A percentile compares a stretch with the other conserved stretches of the same genome.
These are phyloP conservation scores for Muntiacus muntjak DNA, from an alignment of 2,113 vertebrate genomes.

Conservation along the genomic window DNA sequence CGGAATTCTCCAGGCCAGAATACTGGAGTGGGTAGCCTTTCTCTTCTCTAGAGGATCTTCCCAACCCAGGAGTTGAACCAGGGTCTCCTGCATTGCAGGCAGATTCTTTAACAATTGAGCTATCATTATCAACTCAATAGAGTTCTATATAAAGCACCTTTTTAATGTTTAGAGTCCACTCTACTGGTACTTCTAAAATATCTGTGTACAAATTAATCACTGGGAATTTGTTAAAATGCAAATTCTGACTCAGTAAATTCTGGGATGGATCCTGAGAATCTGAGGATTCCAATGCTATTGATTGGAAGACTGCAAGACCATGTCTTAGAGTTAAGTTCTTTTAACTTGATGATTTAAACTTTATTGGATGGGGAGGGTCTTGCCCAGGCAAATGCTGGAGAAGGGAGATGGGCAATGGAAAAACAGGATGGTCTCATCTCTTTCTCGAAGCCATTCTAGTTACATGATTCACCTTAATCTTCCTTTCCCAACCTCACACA, in stretches of 20 bases:
- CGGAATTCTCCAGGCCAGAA: not conserved
- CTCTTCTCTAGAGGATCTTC: not conserved
- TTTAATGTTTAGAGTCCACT: not conserved
- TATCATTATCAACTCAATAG: not conserved
- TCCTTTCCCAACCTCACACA: not conserved
- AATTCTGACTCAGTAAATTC: not conserved
- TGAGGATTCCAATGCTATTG: not conserved
- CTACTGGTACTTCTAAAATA: not conserved
- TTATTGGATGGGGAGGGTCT: not conserved
- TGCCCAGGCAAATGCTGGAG: not conserved
- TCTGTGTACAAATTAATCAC: not conserved
- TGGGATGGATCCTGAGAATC: not conserved
- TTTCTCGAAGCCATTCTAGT: constrained; percentile 4
- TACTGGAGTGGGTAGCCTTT: not conserved
- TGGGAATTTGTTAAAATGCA: not conserved
- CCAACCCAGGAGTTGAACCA: not conserved
- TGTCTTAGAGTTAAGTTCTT: not conserved
- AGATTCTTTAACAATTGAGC: not conserved
- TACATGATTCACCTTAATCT: not conserved
- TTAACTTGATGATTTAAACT: not conserved
- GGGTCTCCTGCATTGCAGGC: not conserved
- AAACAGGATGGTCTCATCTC: not conserved
- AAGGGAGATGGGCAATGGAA: not conserved
- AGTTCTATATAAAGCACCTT: not conserved
- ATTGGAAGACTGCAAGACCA: not conserved